These are phyloP conservation scores for Saimiri boliviensis DNA, from an alignment of 2,113 vertebrate species.

Conservation along the genomic window DNA sequence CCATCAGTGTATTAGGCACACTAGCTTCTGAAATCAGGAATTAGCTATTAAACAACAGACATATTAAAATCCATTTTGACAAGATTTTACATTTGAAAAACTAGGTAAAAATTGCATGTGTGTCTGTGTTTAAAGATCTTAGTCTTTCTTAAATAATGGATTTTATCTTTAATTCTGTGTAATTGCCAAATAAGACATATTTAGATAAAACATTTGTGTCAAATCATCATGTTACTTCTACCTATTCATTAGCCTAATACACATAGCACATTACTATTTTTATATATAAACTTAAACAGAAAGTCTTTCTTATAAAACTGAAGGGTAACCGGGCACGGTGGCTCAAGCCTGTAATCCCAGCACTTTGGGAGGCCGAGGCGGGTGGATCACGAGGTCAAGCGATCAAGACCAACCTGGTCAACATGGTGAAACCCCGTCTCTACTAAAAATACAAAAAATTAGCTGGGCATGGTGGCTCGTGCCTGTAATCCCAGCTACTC, in stretches of 20 bases:
- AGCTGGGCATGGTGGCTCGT: no score
- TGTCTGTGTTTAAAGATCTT: background rate
- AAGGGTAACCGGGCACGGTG: no score
- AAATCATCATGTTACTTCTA: background rate
- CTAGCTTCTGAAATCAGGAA: background rate
- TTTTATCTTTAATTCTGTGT: conserved; percentile 2
- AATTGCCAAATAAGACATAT: background rate
- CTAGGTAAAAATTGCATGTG: background rate
- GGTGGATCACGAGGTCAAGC: no score
- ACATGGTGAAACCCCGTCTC: no score
- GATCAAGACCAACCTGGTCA: no score
- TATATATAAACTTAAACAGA: background rate
- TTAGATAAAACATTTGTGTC: background rate
- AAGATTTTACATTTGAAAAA: background rate
- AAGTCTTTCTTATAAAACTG: background rate
- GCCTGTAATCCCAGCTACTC: no score
- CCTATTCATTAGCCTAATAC: conserved; percentile 35
- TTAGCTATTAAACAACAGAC: background rate
- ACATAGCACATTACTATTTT: background rate
- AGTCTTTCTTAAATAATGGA: background rate
- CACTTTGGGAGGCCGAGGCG: no score
- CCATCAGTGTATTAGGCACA: background rate
- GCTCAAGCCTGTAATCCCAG: no score
- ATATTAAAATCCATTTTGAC: background rate
- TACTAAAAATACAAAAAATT: no score